Base-by-base conservation (phyloP, 2,797 vertebrate genomes). In the Chaetophractus vellerosus region DNA sequence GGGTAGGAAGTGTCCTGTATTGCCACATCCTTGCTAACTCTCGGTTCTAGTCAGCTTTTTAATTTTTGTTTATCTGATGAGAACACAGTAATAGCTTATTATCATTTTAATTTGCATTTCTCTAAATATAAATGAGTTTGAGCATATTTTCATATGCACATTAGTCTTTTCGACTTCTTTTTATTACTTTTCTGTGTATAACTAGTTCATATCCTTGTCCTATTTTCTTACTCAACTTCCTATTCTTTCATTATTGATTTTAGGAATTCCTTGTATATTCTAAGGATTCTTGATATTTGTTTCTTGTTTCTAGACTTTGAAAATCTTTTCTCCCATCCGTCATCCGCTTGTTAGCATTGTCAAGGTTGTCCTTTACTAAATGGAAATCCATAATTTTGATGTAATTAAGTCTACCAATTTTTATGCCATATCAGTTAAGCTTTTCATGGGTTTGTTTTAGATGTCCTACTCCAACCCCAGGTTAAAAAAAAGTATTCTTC, bases 401-500 rank as follows among this genome's bases (percentile, higher is more conserved):
- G 33, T 74, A 68, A 84, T 75, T 50, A 84, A 76, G 50, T 48
- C 7, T 64, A 26, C 33, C n/a, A 76, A n/a, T 66, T 85, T 69
- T 61, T 36, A 11, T 84, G 24, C 23, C 26, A 71, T 75, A 71
- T 55, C 38, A 57, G 38, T 85, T 71, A 68, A 88, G 26, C 18
- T 78, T 88, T 82, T 82, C 50, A 61, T 33, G 72, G 41, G 93
- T 91, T 92, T 74, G 28, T 88, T 84, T 93, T 91, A 50, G 66
- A 92, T 69, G 66, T 68, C 28, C 21, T 82, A 80, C 36, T 16
- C 31, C 9, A 85, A 2, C 3, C 5, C 19, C 59, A 19, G 33
- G 18, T 45, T 45, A 5, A 9, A 88, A 59, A 69, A 68, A 93
- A 57, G 4, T 55, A 61, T 50, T 78, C 48, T 81, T 5, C 23